Percentiles rank a stretch among this genome's conserved stretches.
These are phyloP conservation scores for Phrynocephalus guinanensis DNA, from an alignment of 2,797 vertebrate genomes.

Conservation along the genomic window DNA sequence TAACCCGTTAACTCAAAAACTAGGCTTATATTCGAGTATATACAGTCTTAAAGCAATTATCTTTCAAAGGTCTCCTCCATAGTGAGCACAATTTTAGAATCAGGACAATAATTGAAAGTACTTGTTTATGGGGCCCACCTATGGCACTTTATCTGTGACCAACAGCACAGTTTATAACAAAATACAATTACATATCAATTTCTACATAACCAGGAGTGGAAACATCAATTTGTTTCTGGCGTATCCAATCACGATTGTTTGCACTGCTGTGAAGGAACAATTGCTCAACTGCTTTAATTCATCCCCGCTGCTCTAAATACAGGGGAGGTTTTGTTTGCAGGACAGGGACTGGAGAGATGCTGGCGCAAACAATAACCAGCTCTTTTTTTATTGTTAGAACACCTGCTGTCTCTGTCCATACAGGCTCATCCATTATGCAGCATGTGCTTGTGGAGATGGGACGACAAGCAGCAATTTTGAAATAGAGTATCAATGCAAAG, in stretches of 20 bases:
- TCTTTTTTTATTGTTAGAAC: conserved; percentile 63
- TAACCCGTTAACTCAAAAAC: too few species aligned
- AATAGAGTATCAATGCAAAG: conserved; percentile 35
- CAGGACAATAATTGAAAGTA: conserved; percentile 10
- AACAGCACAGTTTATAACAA: conserved; percentile 25
- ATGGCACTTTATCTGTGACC: not conserved
- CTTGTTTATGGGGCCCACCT: conserved; percentile 33
- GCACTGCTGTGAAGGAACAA: conserved; percentile 18
- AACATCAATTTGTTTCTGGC: conserved; percentile 6
- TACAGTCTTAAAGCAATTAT: conserved; percentile 6
- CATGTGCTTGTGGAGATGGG: not conserved
- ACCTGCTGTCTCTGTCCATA: conserved; percentile 72
- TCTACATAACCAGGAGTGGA: conserved; percentile 28
- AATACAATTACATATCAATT: conserved; percentile 39
- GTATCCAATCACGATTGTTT: conserved; percentile 26
- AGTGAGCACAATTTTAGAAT: not conserved
- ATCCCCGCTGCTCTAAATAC: conserved; percentile 47
- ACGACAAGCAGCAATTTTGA: conserved; percentile 31
- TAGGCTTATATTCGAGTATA: too few species aligned
- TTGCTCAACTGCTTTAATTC: conserved; percentile 23
- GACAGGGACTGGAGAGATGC: conserved; percentile 45
- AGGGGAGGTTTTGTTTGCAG: conserved; percentile 61
- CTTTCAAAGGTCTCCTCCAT: conserved; percentile 25
- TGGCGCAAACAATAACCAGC: conserved; percentile 65
- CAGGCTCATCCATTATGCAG: conserved; percentile 72